Evolutionary conservation across 2,888 invertebrate species (phyloP), one percentile per base, ranked within the genome.

Genomic region (Sturmia bella): DNA sequence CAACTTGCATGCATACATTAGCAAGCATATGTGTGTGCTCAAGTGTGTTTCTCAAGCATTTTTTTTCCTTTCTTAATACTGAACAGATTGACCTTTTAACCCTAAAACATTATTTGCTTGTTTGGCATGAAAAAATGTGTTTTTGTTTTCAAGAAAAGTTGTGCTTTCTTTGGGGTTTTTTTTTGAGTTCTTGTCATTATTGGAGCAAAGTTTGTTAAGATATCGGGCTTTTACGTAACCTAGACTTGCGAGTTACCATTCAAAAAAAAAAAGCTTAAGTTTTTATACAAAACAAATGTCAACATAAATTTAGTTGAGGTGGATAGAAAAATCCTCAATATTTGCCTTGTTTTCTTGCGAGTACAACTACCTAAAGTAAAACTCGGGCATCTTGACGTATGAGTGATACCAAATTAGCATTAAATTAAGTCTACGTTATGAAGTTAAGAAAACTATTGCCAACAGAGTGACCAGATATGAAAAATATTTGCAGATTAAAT

Each of bases 1-100:
- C 15, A 37, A 4, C 52, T 15, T 21, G 7, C 9, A 24, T 13
- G 24, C n/a, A 37, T 61, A 32, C 9, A 3, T 1, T 32, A 32
- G n/a, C n/a, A n/a, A n/a, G n/a, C 32, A 1, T 32, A 32, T 32
- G 32, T 32, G 9, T 32, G 32, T 6, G 6, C 1, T 1, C 1
- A 32, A 32, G 4, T 50, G 48, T 12, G 17, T 52, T 39, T 57
- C 37, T 39, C 13, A 12, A 39, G 43, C 27, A 6, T 43, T 32
- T 59, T 13, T 37, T 27, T 11, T 15, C 4, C 5, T 41, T 64
- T 41, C 24, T 59, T 48, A 68, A 32, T 69, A 69, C 77, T 77
- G 59, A 69, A 52, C 45, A 57, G 45, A 74, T 21, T 81, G 73
- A 81, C 77, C 77, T 77, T 70, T 82, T 82, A 77, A 82, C 69